Evolutionary conservation across 2,888 invertebrate species (phyloP).

Genomic region (Hoplodrina blanda): DNA sequence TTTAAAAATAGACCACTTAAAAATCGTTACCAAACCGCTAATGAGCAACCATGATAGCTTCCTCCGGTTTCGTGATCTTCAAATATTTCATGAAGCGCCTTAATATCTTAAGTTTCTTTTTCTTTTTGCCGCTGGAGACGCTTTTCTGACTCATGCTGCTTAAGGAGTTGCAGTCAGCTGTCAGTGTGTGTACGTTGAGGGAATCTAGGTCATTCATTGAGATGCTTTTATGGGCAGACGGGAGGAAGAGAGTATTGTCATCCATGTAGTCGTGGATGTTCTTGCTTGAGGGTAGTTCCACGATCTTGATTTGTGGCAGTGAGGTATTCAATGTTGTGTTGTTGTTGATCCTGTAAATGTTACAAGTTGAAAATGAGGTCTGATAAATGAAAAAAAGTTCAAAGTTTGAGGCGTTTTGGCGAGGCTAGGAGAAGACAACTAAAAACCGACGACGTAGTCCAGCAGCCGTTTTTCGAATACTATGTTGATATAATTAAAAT

Average conservation of each 20-base stretch:
- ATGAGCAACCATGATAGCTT: constrained; percentile 53
- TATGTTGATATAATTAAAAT: background rate
- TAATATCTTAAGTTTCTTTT: constrained; percentile 53
- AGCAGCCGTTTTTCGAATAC: no score
- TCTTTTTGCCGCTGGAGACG: constrained; percentile 49
- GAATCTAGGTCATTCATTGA: constrained; percentile 66
- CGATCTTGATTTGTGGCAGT: constrained; percentile 70
- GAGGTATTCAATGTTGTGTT: constrained; percentile 35
- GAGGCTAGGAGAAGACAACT: background rate
- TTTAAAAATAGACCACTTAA: constrained; percentile 32
- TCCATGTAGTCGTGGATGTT: constrained; percentile 54
- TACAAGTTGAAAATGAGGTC: background rate
- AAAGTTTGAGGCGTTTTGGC: no score
- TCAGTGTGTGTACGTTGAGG: constrained; percentile 36
- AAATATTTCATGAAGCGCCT: constrained; percentile 46
- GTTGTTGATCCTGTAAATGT: constrained; percentile 55
- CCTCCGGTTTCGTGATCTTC: constrained; percentile 53
- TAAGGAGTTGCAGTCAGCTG: constrained; percentile 64
- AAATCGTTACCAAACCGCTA: constrained; percentile 20
- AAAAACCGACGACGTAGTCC: background rate
- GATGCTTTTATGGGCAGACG: constrained; percentile 52
- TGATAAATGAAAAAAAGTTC: background rate
- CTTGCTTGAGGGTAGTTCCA: constrained; percentile 63
- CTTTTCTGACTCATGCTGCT: constrained; percentile 64
- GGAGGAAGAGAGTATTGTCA: constrained; percentile 59